Evolutionary conservation across 1,140 invertebrate species (phyloP).

Genomic region (Drosophila chauvacae): DNA sequence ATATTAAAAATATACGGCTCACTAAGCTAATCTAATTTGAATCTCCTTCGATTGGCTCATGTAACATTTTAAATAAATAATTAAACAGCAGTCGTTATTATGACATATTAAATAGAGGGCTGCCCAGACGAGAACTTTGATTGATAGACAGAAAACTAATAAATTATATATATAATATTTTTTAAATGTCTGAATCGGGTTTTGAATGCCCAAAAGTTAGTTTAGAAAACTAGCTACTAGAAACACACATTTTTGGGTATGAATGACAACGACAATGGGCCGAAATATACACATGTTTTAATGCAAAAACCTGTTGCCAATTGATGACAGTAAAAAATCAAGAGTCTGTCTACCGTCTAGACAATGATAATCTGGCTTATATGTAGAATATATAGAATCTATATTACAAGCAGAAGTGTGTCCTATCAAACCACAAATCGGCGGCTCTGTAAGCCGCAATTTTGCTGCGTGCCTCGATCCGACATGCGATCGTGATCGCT

Average conservation of each 20-base stretch:
- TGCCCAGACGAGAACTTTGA: conserved; percentile 14
- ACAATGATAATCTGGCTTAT: conserved; percentile 2
- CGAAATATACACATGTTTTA: neutral
- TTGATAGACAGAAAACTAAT: conserved; percentile 10
- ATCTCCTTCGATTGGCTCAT: neutral
- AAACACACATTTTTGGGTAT: conserved; percentile 1
- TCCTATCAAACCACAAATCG: conserved; percentile 40
- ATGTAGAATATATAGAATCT: neutral
- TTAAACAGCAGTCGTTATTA: neutral
- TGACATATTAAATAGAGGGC: neutral
- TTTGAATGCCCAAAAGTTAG: neutral
- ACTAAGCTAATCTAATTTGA: conserved; percentile 2
- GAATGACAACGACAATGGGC: conserved; percentile 1
- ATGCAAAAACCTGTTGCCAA: conserved; percentile 16
- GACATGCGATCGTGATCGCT: conserved; percentile 67
- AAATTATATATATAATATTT: neutral
- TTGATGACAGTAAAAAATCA: conserved; percentile 6
- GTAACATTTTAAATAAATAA: conserved; percentile 8
- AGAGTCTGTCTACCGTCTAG: conserved; percentile 31
- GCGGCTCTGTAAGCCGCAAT: conserved; percentile 36
- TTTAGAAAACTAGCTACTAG: neutral
- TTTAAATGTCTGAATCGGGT: neutral
- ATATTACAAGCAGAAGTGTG: neutral
- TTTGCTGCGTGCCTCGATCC: conserved; percentile 54
- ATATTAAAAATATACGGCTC: neutral